A percentile compares a stretch with the other conserved stretches of the same genome.
Conservation (phyloP, 1,140 invertebrate species). For the Prorops nasuta region DNA sequence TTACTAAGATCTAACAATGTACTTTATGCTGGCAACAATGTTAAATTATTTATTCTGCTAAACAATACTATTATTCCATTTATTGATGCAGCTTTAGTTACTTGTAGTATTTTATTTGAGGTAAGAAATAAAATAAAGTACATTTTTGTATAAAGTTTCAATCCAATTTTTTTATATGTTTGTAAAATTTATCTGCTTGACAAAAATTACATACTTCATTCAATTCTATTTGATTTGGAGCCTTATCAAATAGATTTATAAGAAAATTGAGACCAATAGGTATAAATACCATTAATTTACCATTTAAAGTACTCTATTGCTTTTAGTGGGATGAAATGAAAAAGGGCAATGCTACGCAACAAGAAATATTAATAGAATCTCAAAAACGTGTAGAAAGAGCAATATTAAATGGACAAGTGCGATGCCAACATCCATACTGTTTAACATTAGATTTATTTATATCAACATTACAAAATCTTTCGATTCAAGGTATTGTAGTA, state of each 20-base stretch:
- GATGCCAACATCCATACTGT: slow-evolving; percentile 45
- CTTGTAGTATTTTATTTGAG: slow-evolving; percentile 44
- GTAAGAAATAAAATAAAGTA: slow-evolving; percentile 40
- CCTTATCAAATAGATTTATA: too few species aligned
- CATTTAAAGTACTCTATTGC: neutral
- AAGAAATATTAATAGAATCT: slow-evolving; percentile 37
- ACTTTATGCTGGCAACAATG: slow-evolving; percentile 45
- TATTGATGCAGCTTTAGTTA: slow-evolving; percentile 48
- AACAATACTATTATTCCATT: slow-evolving; percentile 57
- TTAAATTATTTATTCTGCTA: slow-evolving; percentile 51
- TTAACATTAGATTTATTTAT: slow-evolving; percentile 47
- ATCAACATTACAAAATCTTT: slow-evolving; percentile 40
- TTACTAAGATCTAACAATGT: slow-evolving; percentile 28
- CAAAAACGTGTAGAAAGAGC: slow-evolving; percentile 43
- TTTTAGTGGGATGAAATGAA: slow-evolving; percentile 39
- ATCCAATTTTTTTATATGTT: neutral
- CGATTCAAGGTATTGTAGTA: slow-evolving; percentile 29
- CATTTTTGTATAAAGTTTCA: neutral
- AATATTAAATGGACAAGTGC: slow-evolving; percentile 25
- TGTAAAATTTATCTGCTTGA: neutral
- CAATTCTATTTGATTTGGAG: too few species aligned
- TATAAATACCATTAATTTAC: neutral
- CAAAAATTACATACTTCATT: too few species aligned
- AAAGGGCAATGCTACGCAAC: slow-evolving; percentile 25
- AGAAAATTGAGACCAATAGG: too few species aligned